Evolutionary conservation across 1,140 invertebrate species (phyloP).

Genomic region (Ephestia elutella): DNA sequence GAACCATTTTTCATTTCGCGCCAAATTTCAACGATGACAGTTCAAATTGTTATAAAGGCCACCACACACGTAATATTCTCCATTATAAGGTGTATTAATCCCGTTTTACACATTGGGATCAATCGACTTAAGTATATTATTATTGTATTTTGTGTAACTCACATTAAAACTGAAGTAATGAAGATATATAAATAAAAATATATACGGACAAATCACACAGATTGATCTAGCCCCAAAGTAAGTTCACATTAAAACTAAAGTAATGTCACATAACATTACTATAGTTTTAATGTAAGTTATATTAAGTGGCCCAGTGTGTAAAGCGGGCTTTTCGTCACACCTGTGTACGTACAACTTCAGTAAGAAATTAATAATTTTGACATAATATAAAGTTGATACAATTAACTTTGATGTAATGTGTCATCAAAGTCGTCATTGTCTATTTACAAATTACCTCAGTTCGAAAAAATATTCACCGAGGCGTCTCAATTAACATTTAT

Average conservation of each 20-base stretch:
- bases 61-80: neutral
- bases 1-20: constrained; percentile 1
- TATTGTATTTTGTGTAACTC: no score
- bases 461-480: constrained; percentile 35
- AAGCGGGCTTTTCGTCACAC: no score
- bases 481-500: constrained; percentile 41
- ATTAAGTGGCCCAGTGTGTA: no score
- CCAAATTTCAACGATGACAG: neutral
- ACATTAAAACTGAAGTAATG: no score
- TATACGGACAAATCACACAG: no score
- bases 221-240: no score
- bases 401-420: constrained; percentile 3
- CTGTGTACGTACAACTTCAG: neutral
- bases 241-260: no score
- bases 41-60: neutral
- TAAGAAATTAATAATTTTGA: neutral
- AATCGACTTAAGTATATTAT: no score
- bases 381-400: neutral
- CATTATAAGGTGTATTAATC: neutral
- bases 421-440: neutral
- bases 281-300: no score
- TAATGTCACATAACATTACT: no score
- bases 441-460: constrained; percentile 46
- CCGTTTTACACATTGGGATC: no score
- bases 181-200: no score